A percentile compares a stretch with the other conserved stretches of the same genome.
Evolutionary conservation across 2,888 invertebrate species (phyloP).

Genomic region (Flexamia atlantica): DNA sequence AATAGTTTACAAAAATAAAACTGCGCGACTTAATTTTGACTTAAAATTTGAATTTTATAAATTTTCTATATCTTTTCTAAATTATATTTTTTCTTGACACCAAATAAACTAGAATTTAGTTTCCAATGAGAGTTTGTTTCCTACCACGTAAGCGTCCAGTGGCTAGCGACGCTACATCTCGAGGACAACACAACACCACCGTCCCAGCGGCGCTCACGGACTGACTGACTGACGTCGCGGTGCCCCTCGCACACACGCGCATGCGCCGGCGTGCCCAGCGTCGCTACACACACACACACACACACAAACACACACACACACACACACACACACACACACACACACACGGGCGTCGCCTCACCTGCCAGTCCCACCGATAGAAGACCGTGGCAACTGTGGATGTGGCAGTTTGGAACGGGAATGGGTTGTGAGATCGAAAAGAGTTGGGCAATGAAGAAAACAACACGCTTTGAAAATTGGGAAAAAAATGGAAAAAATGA

Average conservation of each 20-base stretch:
- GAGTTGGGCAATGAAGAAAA: neutral
- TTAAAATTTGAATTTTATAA: too few relatives aligned
- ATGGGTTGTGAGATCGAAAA: neutral
- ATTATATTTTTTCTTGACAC: too few relatives aligned
- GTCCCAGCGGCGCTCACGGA: neutral
- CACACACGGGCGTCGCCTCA: neutral
- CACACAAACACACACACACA: too few relatives aligned
- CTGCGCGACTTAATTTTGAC: too few relatives aligned
- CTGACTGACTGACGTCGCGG: neutral
- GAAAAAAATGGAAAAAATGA: too few relatives aligned
- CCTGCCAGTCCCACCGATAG: neutral
- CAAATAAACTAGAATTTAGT: too few relatives aligned
- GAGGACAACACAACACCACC: neutral
- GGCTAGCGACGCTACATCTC: neutral
- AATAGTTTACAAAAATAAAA: too few relatives aligned
- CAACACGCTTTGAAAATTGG: too few relatives aligned
- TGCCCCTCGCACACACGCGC: neutral
- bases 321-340: too few relatives aligned
- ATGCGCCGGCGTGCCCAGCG: neutral
- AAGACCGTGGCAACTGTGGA: neutral
- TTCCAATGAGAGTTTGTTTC: too few relatives aligned
- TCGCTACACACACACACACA: neutral
- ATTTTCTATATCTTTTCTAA: too few relatives aligned
- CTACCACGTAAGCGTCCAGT: neutral
- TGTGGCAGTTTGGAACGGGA: neutral